phyloP scores from a whole-genome alignment of 2,797 vertebrate genomes.

The Halcyon badia region DNA sequence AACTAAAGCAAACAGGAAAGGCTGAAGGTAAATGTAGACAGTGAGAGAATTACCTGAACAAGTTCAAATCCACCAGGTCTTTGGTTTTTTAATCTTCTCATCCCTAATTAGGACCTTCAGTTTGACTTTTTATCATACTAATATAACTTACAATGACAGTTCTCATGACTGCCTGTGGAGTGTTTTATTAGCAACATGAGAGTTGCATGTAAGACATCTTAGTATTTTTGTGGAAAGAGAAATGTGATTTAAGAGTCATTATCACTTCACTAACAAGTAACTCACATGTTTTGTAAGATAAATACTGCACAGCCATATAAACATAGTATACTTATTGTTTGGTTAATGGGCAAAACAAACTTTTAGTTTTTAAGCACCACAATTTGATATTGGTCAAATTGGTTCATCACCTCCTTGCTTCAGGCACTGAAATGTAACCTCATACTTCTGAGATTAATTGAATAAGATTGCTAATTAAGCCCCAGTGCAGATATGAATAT shows the following conservation, averaged over 20 bases:
- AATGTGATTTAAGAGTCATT: background rate
- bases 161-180: background rate
- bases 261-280: conserved; percentile 28
- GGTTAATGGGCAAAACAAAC: conserved; percentile 32
- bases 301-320: background rate
- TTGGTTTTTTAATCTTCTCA: conserved; percentile 72
- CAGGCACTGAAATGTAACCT: background rate
- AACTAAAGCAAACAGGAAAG: background rate
- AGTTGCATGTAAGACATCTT: conserved; percentile 48
- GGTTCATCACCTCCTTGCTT: background rate
- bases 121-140: conserved; percentile 45
- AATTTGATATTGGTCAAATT: background rate
- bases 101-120: conserved; percentile 58
- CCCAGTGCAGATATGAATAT: background rate
- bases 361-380: background rate
- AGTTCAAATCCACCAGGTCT: conserved; percentile 20
- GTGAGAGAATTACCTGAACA: background rate
- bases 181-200: conserved; percentile 29
- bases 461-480: conserved; percentile 4
- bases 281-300: background rate
- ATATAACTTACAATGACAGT: background rate
- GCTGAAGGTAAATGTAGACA: background rate
- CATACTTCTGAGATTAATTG: background rate
- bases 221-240: conserved; percentile 17
- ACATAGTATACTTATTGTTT: background rate